Percentiles rank a stretch among this genome's conserved stretches.
These are phyloP conservation scores for Cyphomyrmex costatus DNA, from an alignment of 1,140 invertebrate species.

Conservation along the genomic window DNA sequence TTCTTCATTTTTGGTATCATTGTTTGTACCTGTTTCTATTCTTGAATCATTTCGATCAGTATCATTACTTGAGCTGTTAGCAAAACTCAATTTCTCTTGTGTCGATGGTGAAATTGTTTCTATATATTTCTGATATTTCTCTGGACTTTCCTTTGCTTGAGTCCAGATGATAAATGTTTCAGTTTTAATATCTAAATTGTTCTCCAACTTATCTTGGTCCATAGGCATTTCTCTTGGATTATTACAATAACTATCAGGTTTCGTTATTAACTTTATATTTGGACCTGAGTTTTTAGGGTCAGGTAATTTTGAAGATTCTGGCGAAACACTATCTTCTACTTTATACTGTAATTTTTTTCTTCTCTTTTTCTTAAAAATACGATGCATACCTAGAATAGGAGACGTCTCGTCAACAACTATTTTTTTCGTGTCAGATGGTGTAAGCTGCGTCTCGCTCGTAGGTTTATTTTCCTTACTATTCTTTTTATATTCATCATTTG, in stretches of 20 bases:
- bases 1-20: neutral
- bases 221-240: neutral
- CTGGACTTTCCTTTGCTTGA: neutral
- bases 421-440: neutral
- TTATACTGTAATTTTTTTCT: conserved; percentile 6
- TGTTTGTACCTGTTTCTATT: conserved; percentile 52
- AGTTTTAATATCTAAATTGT: neutral
- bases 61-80: neutral
- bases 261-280: neutral
- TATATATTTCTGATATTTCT: neutral
- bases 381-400: conserved; percentile 31
- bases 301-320: neutral
- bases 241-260: neutral
- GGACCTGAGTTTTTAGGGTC: neutral
- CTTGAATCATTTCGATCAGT: neutral
- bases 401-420: neutral
- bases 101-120: neutral
- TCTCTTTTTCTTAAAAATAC: neutral
- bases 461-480: neutral
- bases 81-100: neutral
- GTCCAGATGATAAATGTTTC: neutral
- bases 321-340: neutral
- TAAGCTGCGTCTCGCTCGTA: neutral
- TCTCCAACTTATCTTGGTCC: neutral
- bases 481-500: neutral